phyloP scores from a whole-genome alignment of 30 jellyfish, hydroid and myxozoan species.

The Chrysaora quinquecirrha region DNA sequence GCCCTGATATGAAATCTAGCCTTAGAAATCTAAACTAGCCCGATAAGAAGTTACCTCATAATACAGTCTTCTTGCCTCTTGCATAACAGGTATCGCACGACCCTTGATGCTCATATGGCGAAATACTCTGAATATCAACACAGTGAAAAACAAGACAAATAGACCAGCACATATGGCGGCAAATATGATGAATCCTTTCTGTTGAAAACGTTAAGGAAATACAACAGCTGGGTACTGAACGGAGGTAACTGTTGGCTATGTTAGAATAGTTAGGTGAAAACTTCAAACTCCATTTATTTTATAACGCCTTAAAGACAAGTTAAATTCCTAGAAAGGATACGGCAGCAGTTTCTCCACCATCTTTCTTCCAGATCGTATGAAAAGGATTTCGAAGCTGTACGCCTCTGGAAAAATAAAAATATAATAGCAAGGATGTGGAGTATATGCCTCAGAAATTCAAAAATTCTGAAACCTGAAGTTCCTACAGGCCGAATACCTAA shows the following conservation, averaged over 20 bases:
- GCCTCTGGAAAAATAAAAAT: constrained; percentile 75
- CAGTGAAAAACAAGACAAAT: constrained; percentile 84
- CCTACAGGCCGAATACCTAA: no score
- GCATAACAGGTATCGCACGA: constrained; percentile 97
- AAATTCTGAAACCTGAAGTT: no score
- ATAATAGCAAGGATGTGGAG: not conserved
- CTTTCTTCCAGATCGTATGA: constrained; percentile 98
- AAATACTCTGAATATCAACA: constrained; percentile 72
- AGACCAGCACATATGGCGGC: constrained; percentile 86
- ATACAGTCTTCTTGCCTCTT: constrained; percentile 81
- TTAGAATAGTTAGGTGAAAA: no score
- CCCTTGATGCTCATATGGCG: constrained; percentile 85
- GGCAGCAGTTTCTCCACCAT: constrained; percentile 95
- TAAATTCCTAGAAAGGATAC: constrained; percentile 95
- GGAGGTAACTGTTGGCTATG: no score
- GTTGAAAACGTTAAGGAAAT: constrained; percentile 36
- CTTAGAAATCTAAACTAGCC: no score
- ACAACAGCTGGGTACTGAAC: no score
- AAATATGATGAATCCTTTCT: constrained; percentile 83
- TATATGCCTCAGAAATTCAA: not conserved
- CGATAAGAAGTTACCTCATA: constrained; percentile 91
- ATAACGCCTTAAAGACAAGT: no score
- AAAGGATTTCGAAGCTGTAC: constrained; percentile 92
- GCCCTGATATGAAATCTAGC: no score
- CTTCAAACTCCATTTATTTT: no score